Evolutionary conservation across 1,140 invertebrate species (phyloP).

Genomic region (Leptinotarsa defecta): DNA sequence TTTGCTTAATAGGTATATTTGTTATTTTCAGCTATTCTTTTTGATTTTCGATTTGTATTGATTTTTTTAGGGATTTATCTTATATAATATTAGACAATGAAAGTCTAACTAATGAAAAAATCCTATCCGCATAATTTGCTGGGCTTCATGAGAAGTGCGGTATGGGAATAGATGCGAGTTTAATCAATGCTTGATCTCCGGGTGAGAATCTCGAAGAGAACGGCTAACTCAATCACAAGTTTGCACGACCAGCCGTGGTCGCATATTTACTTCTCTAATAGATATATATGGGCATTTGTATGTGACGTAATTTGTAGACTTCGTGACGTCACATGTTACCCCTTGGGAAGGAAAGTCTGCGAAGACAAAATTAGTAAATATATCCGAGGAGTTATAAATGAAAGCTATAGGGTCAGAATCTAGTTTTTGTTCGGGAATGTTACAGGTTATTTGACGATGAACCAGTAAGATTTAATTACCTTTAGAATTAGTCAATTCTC

Average conservation of each 20-base stretch:
- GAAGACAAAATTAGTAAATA: conserved; percentile 35
- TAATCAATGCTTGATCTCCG: conserved; percentile 36
- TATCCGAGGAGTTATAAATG: conserved; percentile 22
- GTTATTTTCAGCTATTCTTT: too few relatives aligned
- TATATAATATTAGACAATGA: too few relatives aligned
- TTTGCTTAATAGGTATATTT: too few relatives aligned
- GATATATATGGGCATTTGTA: conserved; percentile 52
- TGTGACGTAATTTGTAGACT: conserved; percentile 50
- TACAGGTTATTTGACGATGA: not conserved
- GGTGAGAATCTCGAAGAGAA: conserved; percentile 32
- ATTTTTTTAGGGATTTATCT: too few relatives aligned
- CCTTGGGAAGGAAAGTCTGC: conserved; percentile 16
- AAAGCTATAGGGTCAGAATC: conserved; percentile 17
- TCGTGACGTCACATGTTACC: conserved; percentile 48
- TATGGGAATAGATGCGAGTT: conserved; percentile 47
- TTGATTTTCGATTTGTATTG: too few relatives aligned
- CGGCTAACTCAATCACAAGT: conserved; percentile 52
- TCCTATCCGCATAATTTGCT: conserved; percentile 32
- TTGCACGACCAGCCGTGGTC: conserved; percentile 48
- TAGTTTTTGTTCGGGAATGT: conserved; percentile 16
- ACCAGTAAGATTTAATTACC: too few relatives aligned
- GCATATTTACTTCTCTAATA: conserved; percentile 51
- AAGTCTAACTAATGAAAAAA: too few relatives aligned
- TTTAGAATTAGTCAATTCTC: too few relatives aligned
- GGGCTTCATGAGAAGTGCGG: conserved; percentile 37